phyloP scores from a whole-genome alignment of 2,888 invertebrate species.

The Chrysina gloriosa region DNA sequence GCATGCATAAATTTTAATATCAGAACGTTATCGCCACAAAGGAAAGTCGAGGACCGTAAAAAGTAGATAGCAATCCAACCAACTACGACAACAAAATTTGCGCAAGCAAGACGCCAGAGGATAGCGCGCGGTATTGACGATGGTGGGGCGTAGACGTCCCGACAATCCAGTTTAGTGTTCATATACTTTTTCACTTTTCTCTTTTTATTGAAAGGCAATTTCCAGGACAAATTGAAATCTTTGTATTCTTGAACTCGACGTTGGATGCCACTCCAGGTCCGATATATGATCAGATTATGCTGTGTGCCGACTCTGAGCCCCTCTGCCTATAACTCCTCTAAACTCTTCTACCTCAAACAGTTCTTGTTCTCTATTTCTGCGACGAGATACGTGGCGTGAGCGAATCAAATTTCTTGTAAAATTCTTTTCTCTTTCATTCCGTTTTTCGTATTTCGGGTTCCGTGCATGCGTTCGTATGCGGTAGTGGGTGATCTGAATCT shows the following conservation, averaged over 20 bases:
- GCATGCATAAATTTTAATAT: constrained; percentile 24
- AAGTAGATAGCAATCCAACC: not conserved
- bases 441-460: constrained; percentile 16
- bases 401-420: constrained; percentile 51
- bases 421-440: constrained; percentile 32
- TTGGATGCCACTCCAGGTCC: constrained; percentile 62
- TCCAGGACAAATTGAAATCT: constrained; percentile 65
- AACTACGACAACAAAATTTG: constrained; percentile 4
- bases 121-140: constrained; percentile 8
- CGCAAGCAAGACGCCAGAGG: constrained; percentile 11
- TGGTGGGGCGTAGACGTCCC: constrained; percentile 37
- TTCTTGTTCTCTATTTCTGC: constrained; percentile 33
- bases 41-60: not conserved
- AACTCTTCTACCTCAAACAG: constrained; percentile 21
- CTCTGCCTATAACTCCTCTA: constrained; percentile 25
- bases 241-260: constrained; percentile 63
- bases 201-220: constrained; percentile 64
- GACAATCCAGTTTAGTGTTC: constrained; percentile 63
- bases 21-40: not conserved
- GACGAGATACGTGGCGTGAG: constrained; percentile 43
- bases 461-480: not conserved
- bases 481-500: not conserved
- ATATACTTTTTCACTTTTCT: constrained; percentile 63
- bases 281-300: constrained; percentile 65
- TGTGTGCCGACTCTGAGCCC: constrained; percentile 50